These are phyloP conservation scores for Cataglyphis hispanica DNA, from an alignment of 1,140 invertebrate genomes.

Conservation along the genomic window DNA sequence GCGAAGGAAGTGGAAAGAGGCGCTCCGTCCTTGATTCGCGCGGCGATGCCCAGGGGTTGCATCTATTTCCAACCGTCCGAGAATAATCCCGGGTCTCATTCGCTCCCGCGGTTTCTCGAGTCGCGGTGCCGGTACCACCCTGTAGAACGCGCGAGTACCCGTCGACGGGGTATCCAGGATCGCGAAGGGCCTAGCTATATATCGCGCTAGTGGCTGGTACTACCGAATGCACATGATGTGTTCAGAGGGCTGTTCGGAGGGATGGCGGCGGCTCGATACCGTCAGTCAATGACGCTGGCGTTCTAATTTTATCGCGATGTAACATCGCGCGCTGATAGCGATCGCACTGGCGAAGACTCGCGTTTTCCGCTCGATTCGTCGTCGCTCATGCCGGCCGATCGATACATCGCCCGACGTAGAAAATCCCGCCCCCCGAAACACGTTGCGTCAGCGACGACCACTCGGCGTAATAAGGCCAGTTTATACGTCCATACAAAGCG, in stretches of 20 bases:
- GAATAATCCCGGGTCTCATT: slow-evolving; percentile 16
- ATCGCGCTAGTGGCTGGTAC: slow-evolving; percentile 33
- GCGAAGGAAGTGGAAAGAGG: slow-evolving; percentile 6
- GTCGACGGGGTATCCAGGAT: not conserved
- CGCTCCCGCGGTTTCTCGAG: not conserved
- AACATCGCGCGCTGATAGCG: slow-evolving; percentile 13
- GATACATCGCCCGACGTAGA: slow-evolving; percentile 58
- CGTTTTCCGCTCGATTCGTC: slow-evolving; percentile 57
- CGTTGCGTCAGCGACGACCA: not conserved
- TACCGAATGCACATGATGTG: not conserved
- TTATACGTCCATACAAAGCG: not conserved
- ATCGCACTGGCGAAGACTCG: slow-evolving; percentile 21
- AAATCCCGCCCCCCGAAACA: slow-evolving; percentile 38
- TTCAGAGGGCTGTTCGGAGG: slow-evolving; percentile 25
- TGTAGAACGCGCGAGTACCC: not conserved
- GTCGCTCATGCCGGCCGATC: slow-evolving; percentile 31
- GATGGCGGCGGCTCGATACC: not conserved
- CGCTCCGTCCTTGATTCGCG: slow-evolving; percentile 23
- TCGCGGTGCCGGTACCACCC: slow-evolving; percentile 19
- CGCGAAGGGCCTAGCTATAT: slow-evolving; percentile 25
- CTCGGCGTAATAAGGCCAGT: slow-evolving; percentile 38
- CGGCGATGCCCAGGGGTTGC: slow-evolving; percentile 7
- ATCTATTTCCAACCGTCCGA: slow-evolving; percentile 45
- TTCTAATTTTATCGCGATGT: slow-evolving; percentile 58
- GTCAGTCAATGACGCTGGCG: slow-evolving; percentile 59